Conservation (phyloP, 2,113 vertebrate species). For the Castor canadensis region DNA sequence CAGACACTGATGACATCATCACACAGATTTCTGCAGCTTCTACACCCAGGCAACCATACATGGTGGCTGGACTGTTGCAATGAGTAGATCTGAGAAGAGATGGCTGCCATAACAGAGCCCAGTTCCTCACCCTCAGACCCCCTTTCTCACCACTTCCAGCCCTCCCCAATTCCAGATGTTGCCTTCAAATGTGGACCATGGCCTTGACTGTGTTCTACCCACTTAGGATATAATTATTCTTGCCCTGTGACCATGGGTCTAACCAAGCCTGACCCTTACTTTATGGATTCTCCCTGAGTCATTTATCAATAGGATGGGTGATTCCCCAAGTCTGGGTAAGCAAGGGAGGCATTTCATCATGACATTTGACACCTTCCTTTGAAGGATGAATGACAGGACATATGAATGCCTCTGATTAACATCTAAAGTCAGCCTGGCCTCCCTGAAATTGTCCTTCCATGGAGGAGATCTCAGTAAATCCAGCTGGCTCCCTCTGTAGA, state of each 20-base stretch:
- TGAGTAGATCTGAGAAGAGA: not conserved
- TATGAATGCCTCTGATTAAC: conserved; percentile 56
- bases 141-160: not conserved
- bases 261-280: not conserved
- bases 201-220: not conserved
- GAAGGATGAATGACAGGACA: conserved; percentile 45
- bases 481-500: not conserved
- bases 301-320: conserved; percentile 20
- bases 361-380: conserved; percentile 70
- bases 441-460: not conserved
- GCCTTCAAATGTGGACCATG: not conserved
- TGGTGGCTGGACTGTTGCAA: too few relatives aligned
- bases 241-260: not conserved
- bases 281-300: conserved; percentile 11
- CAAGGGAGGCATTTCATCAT: conserved; percentile 15
- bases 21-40: not conserved
- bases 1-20: not conserved
- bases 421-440: conserved; percentile 41
- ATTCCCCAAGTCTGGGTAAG: not conserved
- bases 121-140: not conserved
- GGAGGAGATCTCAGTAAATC: not conserved
- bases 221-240: not conserved
- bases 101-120: not conserved
- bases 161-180: not conserved
- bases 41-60: not conserved